Percentiles rank a stretch among this genome's conserved stretches.
phyloP scores from a whole-genome alignment of 2,113 vertebrate genomes.

The Microtus oregoni region DNA sequence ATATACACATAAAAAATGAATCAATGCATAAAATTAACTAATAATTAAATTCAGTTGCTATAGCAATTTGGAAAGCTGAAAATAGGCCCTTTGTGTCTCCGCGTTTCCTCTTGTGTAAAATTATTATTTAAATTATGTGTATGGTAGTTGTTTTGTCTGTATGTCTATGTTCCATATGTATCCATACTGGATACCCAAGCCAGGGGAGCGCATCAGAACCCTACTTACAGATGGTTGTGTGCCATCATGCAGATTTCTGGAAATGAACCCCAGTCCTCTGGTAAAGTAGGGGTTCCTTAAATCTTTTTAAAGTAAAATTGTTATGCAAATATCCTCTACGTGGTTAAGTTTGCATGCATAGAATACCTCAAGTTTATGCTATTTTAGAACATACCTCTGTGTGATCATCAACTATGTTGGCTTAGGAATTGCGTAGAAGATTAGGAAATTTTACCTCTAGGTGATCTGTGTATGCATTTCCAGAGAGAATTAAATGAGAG shows the following conservation, averaged over 20 bases:
- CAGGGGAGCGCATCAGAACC: neutral
- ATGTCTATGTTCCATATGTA: neutral
- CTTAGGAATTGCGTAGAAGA: neutral
- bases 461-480: neutral
- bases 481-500: neutral
- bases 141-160: neutral
- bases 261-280: neutral
- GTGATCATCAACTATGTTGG: neutral
- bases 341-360: neutral
- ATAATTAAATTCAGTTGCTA: neutral
- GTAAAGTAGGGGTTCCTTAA: neutral
- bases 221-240: neutral
- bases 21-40: neutral
- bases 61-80: neutral
- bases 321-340: neutral
- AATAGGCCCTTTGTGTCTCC: neutral
- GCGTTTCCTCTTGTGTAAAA: neutral
- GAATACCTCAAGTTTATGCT: neutral
- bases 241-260: neutral
- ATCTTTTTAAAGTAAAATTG: neutral
- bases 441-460: neutral
- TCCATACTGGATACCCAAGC: no score
- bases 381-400: neutral
- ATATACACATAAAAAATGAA: neutral
- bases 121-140: neutral